phyloP scores from a whole-genome alignment of 2,113 vertebrate species.

The Tragelaphus scriptus region DNA sequence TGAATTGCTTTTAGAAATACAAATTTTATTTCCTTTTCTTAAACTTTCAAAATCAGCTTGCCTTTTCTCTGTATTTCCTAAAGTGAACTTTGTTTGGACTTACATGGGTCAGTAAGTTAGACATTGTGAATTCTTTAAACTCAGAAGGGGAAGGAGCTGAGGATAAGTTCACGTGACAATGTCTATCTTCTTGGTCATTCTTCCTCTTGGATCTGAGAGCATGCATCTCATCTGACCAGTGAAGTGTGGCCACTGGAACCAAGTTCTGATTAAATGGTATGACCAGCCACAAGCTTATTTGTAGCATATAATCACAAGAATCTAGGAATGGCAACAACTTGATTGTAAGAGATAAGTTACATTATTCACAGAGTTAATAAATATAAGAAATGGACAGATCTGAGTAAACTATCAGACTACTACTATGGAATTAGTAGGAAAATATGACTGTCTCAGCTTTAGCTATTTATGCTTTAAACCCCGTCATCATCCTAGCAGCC shows the following conservation, averaged over 20 bases:
- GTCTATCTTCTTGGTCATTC: not conserved
- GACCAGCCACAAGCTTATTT: not conserved
- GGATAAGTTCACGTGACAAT: not conserved
- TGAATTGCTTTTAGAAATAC: slow-evolving; percentile 17
- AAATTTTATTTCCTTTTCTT: not conserved
- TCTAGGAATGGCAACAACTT: not conserved
- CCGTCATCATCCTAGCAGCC: not conserved
- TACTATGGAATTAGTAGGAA: not conserved
- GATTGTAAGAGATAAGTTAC: not conserved
- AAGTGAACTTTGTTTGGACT: not conserved
- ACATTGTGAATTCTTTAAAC: not conserved
- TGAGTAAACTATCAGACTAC: not conserved
- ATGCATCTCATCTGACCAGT: not conserved
- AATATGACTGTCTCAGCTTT: not conserved
- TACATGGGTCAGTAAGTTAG: not conserved
- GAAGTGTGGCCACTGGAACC: not conserved
- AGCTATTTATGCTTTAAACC: not conserved
- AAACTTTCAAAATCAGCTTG: slow-evolving; percentile 4
- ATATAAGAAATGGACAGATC: not conserved
- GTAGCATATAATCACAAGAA: not conserved
- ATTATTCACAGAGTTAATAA: not conserved
- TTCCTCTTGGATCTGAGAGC: not conserved
- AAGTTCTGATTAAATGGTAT: not conserved
- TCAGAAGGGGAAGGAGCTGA: not conserved
- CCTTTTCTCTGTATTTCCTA: not conserved